Conservation (phyloP, 2,113 vertebrate genomes). For the Chaetodon auriga region DNA sequence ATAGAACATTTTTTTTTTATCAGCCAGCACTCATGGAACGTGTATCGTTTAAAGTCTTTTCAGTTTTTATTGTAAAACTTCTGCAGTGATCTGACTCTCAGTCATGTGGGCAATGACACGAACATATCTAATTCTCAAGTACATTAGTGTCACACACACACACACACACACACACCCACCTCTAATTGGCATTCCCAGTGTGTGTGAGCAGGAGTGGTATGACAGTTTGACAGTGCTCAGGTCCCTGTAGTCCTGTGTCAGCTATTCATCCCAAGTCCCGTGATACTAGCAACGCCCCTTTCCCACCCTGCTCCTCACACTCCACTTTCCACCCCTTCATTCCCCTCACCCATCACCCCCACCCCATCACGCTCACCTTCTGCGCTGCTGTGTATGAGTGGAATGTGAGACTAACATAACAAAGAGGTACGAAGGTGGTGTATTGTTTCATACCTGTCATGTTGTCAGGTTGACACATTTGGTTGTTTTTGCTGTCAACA, state of each 20-base stretch:
- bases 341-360: conserved; percentile 8
- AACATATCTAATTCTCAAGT: background rate
- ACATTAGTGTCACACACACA: background rate
- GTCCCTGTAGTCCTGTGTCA: conserved; percentile 68
- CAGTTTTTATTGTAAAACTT: background rate
- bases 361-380: conserved; percentile 7
- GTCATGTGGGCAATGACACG: background rate
- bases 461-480: background rate
- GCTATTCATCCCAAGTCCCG: conserved; percentile 70
- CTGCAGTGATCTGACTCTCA: background rate
- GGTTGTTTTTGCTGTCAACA: background rate
- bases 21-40: too few species aligned
- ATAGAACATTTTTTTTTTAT: too few species aligned
- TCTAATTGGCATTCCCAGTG: conserved; percentile 65
- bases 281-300: conserved; percentile 26
- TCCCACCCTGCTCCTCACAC: conserved; percentile 34
- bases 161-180: conserved; percentile 20
- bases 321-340: background rate
- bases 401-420: background rate
- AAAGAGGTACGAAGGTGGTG: background rate
- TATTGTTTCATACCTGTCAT: background rate
- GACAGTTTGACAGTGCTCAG: conserved; percentile 68
- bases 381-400: background rate
- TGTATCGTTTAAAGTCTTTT: background rate
- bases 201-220: conserved; percentile 60